Evolutionary conservation across 2,113 vertebrate species (phyloP).

Genomic region (Neopipo cinnamomea): DNA sequence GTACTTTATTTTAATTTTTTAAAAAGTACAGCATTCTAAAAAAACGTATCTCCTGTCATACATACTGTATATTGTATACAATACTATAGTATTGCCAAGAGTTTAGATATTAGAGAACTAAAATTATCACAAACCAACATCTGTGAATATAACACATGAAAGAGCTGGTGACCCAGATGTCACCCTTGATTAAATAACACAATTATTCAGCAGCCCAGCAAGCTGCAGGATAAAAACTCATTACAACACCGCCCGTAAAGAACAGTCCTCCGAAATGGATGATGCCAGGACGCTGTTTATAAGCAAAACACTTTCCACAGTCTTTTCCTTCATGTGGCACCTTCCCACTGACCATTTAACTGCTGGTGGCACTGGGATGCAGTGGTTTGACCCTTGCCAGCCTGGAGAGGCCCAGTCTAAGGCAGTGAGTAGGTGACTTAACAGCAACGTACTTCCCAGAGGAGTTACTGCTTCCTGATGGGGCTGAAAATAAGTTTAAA

Average conservation of each 20-base stretch:
- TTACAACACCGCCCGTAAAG: not conserved
- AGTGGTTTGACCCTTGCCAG: slow-evolving; percentile 88
- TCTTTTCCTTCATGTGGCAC: not conserved
- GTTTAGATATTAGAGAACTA: not conserved
- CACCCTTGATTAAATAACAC: not conserved
- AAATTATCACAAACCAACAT: not conserved
- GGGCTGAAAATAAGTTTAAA: slow-evolving; percentile 65
- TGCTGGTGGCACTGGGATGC: slow-evolving; percentile 78
- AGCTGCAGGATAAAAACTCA: not conserved
- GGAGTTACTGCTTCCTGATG: slow-evolving; percentile 72
- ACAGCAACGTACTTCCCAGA: slow-evolving; percentile 15
- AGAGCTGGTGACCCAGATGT: not conserved
- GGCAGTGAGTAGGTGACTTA: slow-evolving; percentile 84
- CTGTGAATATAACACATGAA: not conserved
- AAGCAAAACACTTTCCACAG: not conserved
- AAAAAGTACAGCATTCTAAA: not conserved
- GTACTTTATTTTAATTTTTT: slow-evolving; percentile 20
- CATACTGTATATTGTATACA: no score
- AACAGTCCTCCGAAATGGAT: not conserved
- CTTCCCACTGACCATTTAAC: slow-evolving; percentile 50
- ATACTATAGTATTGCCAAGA: no score
- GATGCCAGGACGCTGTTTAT: not conserved
- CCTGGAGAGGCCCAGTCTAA: slow-evolving; percentile 90
- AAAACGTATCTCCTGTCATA: not conserved
- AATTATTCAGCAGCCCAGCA: not conserved